Evolutionary conservation across 2,797 vertebrate genomes (phyloP).

Genomic region (Trachurus trachurus): DNA sequence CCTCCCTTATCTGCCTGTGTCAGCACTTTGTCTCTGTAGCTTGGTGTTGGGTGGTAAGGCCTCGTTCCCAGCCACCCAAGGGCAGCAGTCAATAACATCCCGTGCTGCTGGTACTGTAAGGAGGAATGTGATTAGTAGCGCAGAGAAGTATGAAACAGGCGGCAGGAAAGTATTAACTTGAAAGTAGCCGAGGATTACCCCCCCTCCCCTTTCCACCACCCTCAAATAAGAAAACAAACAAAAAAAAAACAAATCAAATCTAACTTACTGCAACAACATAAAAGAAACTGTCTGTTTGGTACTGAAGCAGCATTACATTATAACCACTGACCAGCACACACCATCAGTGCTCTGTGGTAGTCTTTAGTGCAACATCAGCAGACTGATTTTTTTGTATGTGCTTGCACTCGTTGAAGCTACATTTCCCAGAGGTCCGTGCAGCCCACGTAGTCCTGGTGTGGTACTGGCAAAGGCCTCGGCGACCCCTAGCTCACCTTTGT

Average conservation of each 20-base stretch:
- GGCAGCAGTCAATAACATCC: conserved; percentile 80
- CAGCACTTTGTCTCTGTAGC: conserved; percentile 81
- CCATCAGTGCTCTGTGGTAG: conserved; percentile 29
- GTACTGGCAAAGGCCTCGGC: conserved; percentile 62
- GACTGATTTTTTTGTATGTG: conserved; percentile 40
- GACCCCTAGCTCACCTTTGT: conserved; percentile 78
- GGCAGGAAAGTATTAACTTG: conserved; percentile 41
- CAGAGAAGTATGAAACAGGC: conserved; percentile 25
- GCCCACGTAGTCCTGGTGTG: conserved; percentile 37
- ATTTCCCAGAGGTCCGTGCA: conserved; percentile 68
- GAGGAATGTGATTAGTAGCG: conserved; percentile 48
- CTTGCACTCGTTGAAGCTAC: conserved; percentile 38
- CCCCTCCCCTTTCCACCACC: too few species aligned
- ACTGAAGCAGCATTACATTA: conserved; percentile 6
- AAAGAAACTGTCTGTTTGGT: background rate
- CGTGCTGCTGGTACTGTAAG: conserved; percentile 59
- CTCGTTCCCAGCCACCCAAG: conserved; percentile 80
- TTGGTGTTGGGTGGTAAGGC: conserved; percentile 80
- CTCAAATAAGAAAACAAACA: background rate
- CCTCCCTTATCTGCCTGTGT: conserved; percentile 79
- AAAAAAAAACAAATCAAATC: background rate
- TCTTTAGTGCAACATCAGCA: conserved; percentile 45
- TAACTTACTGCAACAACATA: background rate
- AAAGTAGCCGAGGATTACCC: conserved; percentile 14
- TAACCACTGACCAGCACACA: conserved; percentile 37